Evolutionary conservation across 1,140 invertebrate species (phyloP), one percentile per base, ranked within the genome.

Genomic region (Scaptodrosophila lebanonensis): DNA sequence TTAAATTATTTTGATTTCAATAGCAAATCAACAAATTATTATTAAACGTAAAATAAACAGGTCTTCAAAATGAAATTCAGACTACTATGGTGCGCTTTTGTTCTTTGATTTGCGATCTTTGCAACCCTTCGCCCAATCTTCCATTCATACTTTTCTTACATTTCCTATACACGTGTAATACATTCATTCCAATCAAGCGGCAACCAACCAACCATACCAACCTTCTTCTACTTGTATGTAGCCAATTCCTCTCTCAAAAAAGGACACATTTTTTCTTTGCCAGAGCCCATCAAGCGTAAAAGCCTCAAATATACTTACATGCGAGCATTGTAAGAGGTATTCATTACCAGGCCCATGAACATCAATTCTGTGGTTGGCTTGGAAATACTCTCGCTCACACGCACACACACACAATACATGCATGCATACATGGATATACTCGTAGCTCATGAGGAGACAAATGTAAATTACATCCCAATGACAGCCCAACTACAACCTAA

Each of bases 331-430:
- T 59, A 65, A 52, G 35, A 54, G 52, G 68, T 79, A 79, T 79
- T 79, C 68, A 79, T 77, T 77, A 77, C 73, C 64, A 51, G 48
- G 36, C 66, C 66, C 54, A 62, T 29, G 73, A 50, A 42, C 68
- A 79, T 79, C 68, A 79, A 79, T 79, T 69, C 56, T 56, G 56
- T 32, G 68, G 59, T 56, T 73, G 64, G 45, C 60, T 77, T 51
- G 43, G 57, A 57, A 63, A 56, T 49, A 51, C 33, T 43, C 47
- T 36, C 56, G 72, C 68, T 59, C 17, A 11, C 27, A 11, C 9
- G n/a, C 7, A 11, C 9, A 12, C 11, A n/a, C n/a, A n/a, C n/a
- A n/a, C n/a, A n/a, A n/a, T n/a, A n/a, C n/a, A n/a, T n/a, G n/a
- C n/a, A n/a, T n/a, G n/a, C n/a, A n/a, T n/a, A n/a, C n/a, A n/a